phyloP scores from a whole-genome alignment of 2,113 vertebrate species.

The Xiphias gladius region DNA sequence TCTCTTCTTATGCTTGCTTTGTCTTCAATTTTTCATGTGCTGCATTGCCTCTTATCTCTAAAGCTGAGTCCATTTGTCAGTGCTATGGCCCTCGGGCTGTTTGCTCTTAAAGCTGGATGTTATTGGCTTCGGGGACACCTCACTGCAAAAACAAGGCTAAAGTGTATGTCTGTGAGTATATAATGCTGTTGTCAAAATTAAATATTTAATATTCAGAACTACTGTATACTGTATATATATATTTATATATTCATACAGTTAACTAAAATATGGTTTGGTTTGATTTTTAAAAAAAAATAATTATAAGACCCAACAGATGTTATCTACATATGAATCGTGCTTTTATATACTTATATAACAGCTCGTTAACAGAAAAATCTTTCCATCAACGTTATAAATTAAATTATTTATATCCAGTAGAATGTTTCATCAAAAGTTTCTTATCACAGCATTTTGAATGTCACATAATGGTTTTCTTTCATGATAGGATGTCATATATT shows the following conservation, averaged over 20 bases:
- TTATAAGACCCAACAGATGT: too few relatives aligned
- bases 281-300: too few relatives aligned
- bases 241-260: too few relatives aligned
- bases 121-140: not conserved
- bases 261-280: too few relatives aligned
- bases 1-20: constrained; percentile 19
- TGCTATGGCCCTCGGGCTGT: not conserved
- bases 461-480: too few relatives aligned
- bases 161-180: not conserved
- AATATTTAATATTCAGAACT: constrained; percentile 8
- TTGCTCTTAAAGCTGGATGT: constrained; percentile 22
- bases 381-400: too few relatives aligned
- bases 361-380: too few relatives aligned
- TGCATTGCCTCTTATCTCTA: constrained; percentile 30
- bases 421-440: too few relatives aligned
- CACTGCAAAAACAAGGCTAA: constrained; percentile 6
- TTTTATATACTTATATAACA: too few relatives aligned
- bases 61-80: constrained; percentile 13
- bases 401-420: too few relatives aligned
- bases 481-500: not conserved
- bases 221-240: not conserved
- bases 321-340: too few relatives aligned
- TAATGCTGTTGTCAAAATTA: not conserved
- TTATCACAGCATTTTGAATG: too few relatives aligned
- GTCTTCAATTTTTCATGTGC: not conserved